A percentile compares a stretch with the other conserved stretches of the same genome.
Evolutionary conservation across 1,140 invertebrate genomes (phyloP).

Genomic region (Medauroidea extradentata): DNA sequence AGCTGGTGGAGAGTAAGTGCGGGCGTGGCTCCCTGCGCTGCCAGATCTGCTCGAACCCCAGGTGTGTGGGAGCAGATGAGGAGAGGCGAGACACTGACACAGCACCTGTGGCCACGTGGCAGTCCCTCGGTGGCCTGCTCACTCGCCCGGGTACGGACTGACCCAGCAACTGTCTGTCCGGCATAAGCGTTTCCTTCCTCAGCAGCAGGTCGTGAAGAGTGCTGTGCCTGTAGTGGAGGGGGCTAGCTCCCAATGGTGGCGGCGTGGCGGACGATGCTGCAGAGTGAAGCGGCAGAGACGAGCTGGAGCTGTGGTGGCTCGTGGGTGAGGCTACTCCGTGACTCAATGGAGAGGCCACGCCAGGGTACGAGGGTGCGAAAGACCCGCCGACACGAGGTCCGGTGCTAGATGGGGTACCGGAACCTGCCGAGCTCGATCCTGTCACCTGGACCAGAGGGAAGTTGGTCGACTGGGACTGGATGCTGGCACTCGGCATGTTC

Average conservation of each 20-base stretch:
- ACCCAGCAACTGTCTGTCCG: constrained; percentile 51
- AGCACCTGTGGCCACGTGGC: not conserved
- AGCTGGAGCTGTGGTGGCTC: constrained; percentile 52
- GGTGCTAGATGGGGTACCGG: constrained; percentile 37
- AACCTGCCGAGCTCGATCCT: constrained; percentile 28
- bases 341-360: not conserved
- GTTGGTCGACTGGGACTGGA: constrained; percentile 5
- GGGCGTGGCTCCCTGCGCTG: constrained; percentile 75
- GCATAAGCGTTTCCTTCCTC: constrained; percentile 48
- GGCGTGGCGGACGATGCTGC: constrained; percentile 44
- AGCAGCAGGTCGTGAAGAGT: constrained; percentile 62
- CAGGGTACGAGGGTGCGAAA: not conserved
- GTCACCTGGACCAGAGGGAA: constrained; percentile 16
- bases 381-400: constrained; percentile 35
- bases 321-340: constrained; percentile 48
- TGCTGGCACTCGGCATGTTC: constrained; percentile 13
- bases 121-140: constrained; percentile 4
- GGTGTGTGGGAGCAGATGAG: constrained; percentile 77
- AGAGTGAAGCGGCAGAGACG: constrained; percentile 35
- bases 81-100: constrained; percentile 58
- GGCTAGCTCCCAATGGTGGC: constrained; percentile 27
- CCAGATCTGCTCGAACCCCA: constrained; percentile 79
- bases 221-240: constrained; percentile 41
- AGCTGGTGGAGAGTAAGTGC: constrained; percentile 81
- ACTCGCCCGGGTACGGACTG: constrained; percentile 51